Conservation (phyloP, 2,797 vertebrate species). For the Triplophysa bombifrons region DNA sequence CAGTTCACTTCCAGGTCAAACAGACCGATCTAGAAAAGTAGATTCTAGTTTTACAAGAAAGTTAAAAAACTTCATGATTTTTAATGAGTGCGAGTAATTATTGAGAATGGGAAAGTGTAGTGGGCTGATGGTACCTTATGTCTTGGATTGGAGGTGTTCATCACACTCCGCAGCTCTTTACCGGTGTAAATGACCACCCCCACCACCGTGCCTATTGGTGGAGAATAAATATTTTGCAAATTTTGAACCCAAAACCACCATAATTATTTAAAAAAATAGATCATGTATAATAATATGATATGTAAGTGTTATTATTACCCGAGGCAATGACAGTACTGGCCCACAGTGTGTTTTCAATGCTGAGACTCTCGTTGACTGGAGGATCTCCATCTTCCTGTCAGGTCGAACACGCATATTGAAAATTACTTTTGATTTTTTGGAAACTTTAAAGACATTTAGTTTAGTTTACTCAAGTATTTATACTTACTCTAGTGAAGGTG, state of each 20-base stretch:
- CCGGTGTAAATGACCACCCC: constrained; percentile 98
- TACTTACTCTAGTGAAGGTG: constrained; percentile 92
- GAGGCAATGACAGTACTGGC: constrained; percentile 98
- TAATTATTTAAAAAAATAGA: neutral
- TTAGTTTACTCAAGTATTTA: neutral
- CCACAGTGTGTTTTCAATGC: constrained; percentile 98
- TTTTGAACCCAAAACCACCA: neutral
- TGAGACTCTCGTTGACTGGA: constrained; percentile 92
- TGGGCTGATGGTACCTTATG: constrained; percentile 85
- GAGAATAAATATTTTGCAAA: neutral
- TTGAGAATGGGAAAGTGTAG: neutral
- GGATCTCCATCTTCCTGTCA: constrained; percentile 95
- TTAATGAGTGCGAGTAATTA: neutral
- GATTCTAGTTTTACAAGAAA: neutral
- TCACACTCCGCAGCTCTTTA: constrained; percentile 95
- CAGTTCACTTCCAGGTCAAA: constrained; percentile 98
- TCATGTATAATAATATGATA: no score
- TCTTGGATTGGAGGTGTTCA: constrained; percentile 96
- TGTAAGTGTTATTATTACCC: constrained; percentile 71
- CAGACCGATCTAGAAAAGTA: constrained; percentile 85
- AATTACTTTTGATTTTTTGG: neutral
- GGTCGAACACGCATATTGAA: constrained; percentile 11
- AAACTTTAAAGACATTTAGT: neutral
- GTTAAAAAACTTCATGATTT: neutral
- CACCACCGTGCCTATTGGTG: constrained; percentile 86